Evolutionary conservation across 92 coral and sea anemone genomes (phyloP), one percentile per base, ranked within the genome.

Genomic region (Plumapathes pennacea): DNA sequence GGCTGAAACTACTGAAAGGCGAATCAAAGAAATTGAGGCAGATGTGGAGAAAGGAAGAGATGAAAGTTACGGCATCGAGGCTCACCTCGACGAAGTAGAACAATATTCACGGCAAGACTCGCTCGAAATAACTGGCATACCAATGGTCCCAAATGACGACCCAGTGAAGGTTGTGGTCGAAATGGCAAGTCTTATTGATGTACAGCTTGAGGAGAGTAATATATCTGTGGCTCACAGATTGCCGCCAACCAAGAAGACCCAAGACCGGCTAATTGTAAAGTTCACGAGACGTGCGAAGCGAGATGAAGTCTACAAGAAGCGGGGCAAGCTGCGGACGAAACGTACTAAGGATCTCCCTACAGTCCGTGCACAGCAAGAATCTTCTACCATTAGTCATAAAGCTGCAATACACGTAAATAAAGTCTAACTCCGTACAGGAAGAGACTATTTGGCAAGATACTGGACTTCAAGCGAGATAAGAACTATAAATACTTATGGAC

Each of bases 261-360:
- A 59, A 22, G 66, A 59, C 28, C 51, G 66, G 30, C 37, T 59
- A 37, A 58, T 58, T 12, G 51, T 60, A 24, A 43, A 60, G 38
- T 60, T 60, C 32, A 38, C 44, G 10, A 41, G 53, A 20, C 67
- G 67, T 10, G 53, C n/a, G n/a, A 60, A 60, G 42, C 38, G 67
- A 38, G 67, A 60, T 17, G 67, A 60, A 60, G 45, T 60, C 41
- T 60, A 60, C 53, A 60, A 60, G 67, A 60, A 12, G 12, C 40
- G 32, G 45, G 67, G 67, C 32, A 45, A 41, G 55, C 55, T 60
- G 23, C 51, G 42, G 45, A 60, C 36, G 37, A 60, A 60, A 23
- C 49, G 14, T 19, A 29, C 53, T 41, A 60, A 60, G 44, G 53
- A 60, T 27, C 67, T 60, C 8, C 67, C 67, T n/a, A n/a, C n/a